Percentiles rank a stretch among this genome's conserved stretches.
phyloP scores from a whole-genome alignment of 2,113 vertebrate genomes.

The Epinephelus moara region DNA sequence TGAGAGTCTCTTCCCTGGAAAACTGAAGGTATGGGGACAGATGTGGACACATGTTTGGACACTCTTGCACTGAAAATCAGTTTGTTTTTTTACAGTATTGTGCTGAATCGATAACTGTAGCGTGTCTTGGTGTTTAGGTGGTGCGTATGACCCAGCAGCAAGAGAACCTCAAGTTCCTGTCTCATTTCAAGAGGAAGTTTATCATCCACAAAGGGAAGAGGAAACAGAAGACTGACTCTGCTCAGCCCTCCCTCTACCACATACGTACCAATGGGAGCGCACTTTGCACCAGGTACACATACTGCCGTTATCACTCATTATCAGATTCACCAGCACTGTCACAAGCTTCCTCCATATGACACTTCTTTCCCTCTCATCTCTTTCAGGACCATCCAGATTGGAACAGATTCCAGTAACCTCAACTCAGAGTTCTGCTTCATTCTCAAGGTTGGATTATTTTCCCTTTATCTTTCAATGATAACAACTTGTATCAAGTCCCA shows the following conservation, averaged over 20 bases:
- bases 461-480: neutral
- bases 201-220: constrained; percentile 96
- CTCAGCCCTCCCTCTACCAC: constrained; percentile 97
- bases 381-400: constrained; percentile 95
- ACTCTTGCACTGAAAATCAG: neutral
- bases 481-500: neutral
- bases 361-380: neutral
- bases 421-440: constrained; percentile 99
- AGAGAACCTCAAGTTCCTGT: constrained; percentile 98
- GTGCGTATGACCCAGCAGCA: constrained; percentile 99
- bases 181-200: constrained; percentile 98
- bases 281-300: constrained; percentile 92
- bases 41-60: neutral
- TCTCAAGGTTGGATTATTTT: constrained; percentile 88
- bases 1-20: constrained; percentile 96
- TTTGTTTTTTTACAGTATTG: no score
- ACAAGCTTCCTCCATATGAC: neutral
- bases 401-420: constrained; percentile 92
- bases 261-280: constrained; percentile 96
- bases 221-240: constrained; percentile 86
- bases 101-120: neutral
- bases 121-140: constrained; percentile 83
- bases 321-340: neutral
- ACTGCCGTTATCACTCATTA: neutral
- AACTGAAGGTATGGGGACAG: constrained; percentile 88